phyloP scores from a whole-genome alignment of 2,113 vertebrate species.

The Amphiprion percula region DNA sequence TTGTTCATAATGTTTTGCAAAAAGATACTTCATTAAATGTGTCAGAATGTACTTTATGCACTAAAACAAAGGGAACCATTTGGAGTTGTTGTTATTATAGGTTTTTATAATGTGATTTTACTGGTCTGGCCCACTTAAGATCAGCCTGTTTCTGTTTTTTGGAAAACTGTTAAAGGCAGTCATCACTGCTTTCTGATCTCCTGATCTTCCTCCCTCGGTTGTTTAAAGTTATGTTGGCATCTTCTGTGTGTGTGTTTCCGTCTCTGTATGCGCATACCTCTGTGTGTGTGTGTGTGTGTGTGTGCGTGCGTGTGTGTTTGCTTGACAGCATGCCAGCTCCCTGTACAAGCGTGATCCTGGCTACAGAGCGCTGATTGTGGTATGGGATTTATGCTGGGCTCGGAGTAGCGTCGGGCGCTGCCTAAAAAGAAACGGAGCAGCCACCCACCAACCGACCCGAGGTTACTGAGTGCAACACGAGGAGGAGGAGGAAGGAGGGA shows the following conservation, averaged over 20 bases:
- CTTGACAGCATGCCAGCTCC: slow-evolving; percentile 53
- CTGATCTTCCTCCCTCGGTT: neutral
- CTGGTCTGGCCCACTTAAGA: too few relatives aligned
- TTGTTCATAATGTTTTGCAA: too few relatives aligned
- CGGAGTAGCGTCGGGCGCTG: slow-evolving; percentile 26
- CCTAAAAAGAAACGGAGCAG: slow-evolving; percentile 56
- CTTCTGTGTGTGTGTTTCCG: neutral
- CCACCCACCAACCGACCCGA: slow-evolving; percentile 63
- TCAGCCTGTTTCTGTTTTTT: neutral
- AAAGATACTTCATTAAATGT: too few relatives aligned
- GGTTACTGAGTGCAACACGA: slow-evolving; percentile 75
- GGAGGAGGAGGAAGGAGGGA: slow-evolving; percentile 44
- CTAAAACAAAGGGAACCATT: too few relatives aligned
- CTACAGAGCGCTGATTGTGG: slow-evolving; percentile 78
- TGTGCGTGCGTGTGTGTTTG: neutral
- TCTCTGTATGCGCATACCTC: neutral
- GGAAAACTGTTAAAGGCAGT: neutral
- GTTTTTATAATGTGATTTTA: too few relatives aligned
- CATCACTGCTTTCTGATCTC: neutral
- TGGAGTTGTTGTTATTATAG: too few relatives aligned
- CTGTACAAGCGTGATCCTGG: slow-evolving; percentile 46
- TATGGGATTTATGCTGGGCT: slow-evolving; percentile 73
- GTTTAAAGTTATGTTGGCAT: neutral
- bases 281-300: slow-evolving; percentile 8
- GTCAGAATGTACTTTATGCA: too few relatives aligned